A percentile compares a stretch with the other conserved stretches of the same genome.
These are phyloP conservation scores for Urocolius indicus DNA, from an alignment of 2,113 vertebrate species.

Conservation along the genomic window DNA sequence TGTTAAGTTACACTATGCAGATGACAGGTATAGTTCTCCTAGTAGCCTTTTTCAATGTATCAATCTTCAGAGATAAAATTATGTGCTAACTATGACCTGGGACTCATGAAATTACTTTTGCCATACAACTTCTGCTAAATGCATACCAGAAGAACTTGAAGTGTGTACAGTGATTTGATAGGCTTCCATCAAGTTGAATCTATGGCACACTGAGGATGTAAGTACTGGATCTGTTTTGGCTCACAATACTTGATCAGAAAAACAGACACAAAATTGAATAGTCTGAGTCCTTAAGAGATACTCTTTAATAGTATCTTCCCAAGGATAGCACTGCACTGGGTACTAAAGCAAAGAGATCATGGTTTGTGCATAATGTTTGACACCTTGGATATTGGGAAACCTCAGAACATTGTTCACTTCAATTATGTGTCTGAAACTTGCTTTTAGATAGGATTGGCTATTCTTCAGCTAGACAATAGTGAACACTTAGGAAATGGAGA, in stretches of 20 bases:
- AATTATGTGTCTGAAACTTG: not conserved
- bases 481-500: not conserved
- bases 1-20: not conserved
- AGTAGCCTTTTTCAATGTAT: not conserved
- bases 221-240: not conserved
- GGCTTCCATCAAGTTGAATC: not conserved
- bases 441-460: not conserved
- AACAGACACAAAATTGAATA: not conserved
- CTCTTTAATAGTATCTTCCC: not conserved
- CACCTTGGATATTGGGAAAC: not conserved
- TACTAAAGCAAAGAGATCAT: not conserved
- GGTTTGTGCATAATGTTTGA: not conserved
- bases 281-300: not conserved
- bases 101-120: not conserved
- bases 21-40: not conserved
- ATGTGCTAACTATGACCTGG: not conserved
- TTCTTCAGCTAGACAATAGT: not conserved
- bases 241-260: not conserved
- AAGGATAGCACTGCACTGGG: rapidly evolving
- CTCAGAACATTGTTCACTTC: not conserved
- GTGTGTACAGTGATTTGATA: not conserved
- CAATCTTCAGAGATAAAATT: not conserved
- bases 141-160: not conserved
- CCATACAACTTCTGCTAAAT: not conserved
- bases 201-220: not conserved